phyloP scores from a whole-genome alignment of 2,888 invertebrate genomes.

The Dascillus cervinus region DNA sequence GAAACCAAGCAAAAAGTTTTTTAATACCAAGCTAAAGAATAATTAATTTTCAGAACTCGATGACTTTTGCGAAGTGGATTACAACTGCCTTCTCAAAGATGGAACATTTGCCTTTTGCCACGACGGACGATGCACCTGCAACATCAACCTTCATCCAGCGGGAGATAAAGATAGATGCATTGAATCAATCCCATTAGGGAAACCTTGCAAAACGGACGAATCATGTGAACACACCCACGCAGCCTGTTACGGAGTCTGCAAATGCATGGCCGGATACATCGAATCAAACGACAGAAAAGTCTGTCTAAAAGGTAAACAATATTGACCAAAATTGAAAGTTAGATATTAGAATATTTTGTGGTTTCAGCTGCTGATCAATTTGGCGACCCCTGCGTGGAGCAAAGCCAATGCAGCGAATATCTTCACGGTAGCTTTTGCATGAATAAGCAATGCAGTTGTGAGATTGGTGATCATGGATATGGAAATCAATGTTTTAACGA shows the following conservation, averaged over 20 bases:
- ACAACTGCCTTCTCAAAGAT: conserved; percentile 31
- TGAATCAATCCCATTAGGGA: conserved; percentile 24
- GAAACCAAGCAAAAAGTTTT: too few species aligned
- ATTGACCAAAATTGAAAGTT: conserved; percentile 1
- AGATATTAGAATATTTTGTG: neutral
- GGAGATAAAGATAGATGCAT: conserved; percentile 29
- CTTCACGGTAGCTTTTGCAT: conserved; percentile 27
- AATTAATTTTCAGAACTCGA: conserved; percentile 27
- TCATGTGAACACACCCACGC: conserved; percentile 29
- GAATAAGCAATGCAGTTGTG: conserved; percentile 28
- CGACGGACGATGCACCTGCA: conserved; percentile 32
- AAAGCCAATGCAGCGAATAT: conserved; percentile 33
- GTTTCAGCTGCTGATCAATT: conserved; percentile 31
- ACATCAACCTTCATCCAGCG: conserved; percentile 24
- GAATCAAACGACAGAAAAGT: conserved; percentile 25
- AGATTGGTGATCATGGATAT: conserved; percentile 26
- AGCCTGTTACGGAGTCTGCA: conserved; percentile 31
- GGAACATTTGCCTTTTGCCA: conserved; percentile 30
- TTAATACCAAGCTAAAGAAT: too few species aligned
- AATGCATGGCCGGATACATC: conserved; percentile 30
- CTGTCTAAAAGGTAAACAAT: conserved; percentile 32
- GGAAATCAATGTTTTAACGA: conserved; percentile 26
- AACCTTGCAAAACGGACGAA: conserved; percentile 28
- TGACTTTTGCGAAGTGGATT: conserved; percentile 28
- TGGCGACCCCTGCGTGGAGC: conserved; percentile 31